These are phyloP conservation scores for Lepetodrilus schrolli DNA, from an alignment of 2,888 invertebrate genomes.

Conservation along the genomic window DNA sequence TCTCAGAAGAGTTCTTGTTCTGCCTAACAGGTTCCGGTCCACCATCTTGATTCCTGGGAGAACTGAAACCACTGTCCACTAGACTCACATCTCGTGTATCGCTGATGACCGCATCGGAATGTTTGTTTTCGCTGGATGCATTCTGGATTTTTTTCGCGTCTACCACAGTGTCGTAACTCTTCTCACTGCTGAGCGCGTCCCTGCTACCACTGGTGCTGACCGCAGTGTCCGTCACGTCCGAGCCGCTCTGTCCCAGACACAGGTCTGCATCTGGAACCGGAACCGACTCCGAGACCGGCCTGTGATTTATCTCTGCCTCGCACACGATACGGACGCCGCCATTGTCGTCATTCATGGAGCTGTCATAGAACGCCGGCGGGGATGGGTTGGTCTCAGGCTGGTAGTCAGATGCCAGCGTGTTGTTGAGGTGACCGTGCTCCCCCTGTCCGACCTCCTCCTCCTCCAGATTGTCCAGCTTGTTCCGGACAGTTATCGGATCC, in stretches of 20 bases:
- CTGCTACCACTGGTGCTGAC: conserved; percentile 32
- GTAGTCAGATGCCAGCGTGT: not conserved
- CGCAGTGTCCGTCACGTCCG: conserved; percentile 30
- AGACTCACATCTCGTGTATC: conserved; percentile 50
- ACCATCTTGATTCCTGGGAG: conserved; percentile 51
- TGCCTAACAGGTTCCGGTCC: not conserved
- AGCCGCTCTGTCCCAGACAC: not conserved
- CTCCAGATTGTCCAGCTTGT: conserved; percentile 8
- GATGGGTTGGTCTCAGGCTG: conserved; percentile 14
- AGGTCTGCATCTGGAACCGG: conserved; percentile 31
- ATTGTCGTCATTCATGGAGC: conserved; percentile 18
- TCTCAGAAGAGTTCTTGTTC: not conserved
- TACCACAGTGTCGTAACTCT: conserved; percentile 59
- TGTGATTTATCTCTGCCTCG: conserved; percentile 36
- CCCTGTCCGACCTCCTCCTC: not conserved
- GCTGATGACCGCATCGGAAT: conserved; percentile 42
- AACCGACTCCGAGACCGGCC: conserved; percentile 32
- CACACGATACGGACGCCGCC: conserved; percentile 32
- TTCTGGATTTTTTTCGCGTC: not conserved
- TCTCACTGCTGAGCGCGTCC: conserved; percentile 52
- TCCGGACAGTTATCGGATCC: conserved; percentile 14
- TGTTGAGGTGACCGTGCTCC: not conserved
- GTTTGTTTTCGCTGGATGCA: conserved; percentile 33
- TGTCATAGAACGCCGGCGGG: conserved; percentile 19
- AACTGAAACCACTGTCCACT: conserved; percentile 66